Evolutionary conservation across 1,140 invertebrate genomes (phyloP).

Genomic region (Cydia splendana): DNA sequence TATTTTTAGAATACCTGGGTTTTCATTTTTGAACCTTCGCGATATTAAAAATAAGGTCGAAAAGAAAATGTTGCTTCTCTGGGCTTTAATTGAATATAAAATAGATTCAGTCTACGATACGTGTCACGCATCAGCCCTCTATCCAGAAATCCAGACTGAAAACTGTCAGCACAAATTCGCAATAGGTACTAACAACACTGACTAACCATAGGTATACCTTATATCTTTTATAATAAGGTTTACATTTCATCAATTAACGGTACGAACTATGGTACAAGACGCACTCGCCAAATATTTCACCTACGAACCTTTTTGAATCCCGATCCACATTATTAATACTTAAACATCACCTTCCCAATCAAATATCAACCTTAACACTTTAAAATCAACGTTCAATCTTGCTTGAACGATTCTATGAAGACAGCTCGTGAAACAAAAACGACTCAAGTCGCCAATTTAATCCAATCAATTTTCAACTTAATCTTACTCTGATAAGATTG

Average conservation of each 20-base stretch:
- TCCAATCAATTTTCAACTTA: neutral
- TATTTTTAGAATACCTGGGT: too few species aligned
- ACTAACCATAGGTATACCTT: neutral
- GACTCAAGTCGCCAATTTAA: neutral
- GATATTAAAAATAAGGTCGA: neutral
- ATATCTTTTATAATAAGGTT: neutral
- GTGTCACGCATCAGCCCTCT: neutral
- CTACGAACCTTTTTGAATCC: neutral
- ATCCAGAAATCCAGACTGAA: neutral
- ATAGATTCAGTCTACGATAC: neutral
- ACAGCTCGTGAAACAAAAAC: neutral
- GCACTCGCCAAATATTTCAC: slow-evolving; percentile 14
- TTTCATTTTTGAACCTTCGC: too few species aligned
- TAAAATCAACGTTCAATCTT: neutral
- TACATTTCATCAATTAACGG: neutral
- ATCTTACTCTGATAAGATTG: neutral
- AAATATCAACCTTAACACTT: neutral
- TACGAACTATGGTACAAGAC: neutral
- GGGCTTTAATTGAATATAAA: too few species aligned
- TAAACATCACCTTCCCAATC: neutral
- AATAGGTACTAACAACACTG: neutral
- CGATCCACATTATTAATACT: neutral
- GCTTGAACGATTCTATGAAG: neutral
- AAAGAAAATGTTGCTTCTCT: neutral
- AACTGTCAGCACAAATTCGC: slow-evolving; percentile 4